These are phyloP conservation scores for Trichonephila clavipes DNA, from an alignment of 1,140 invertebrate genomes.

Conservation along the genomic window DNA sequence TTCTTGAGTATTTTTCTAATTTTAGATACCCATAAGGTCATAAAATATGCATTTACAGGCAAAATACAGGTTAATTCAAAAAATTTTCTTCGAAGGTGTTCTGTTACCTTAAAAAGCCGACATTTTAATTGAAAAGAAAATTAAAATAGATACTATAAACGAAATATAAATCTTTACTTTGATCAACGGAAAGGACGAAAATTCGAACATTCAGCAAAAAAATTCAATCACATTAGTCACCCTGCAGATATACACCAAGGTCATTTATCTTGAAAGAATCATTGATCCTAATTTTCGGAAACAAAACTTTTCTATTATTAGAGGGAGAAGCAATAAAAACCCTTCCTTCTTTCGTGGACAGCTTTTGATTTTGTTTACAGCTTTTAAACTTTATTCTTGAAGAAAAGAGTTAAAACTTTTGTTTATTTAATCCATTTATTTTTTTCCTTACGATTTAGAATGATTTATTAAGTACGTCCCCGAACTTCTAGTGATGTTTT, in stretches of 20 bases:
- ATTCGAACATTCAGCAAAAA: not conserved
- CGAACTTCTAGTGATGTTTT: no score
- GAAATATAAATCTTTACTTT: not conserved
- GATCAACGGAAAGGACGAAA: not conserved
- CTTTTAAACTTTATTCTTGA: not conserved
- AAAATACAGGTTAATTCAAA: no score
- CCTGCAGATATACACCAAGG: not conserved
- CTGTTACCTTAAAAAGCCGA: not conserved
- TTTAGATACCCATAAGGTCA: no score
- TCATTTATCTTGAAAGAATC: conserved; percentile 8
- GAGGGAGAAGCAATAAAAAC: not conserved
- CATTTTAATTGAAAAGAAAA: not conserved
- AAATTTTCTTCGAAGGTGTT: no score
- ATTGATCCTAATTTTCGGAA: conserved; percentile 35
- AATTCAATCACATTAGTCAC: not conserved
- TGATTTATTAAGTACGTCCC: not conserved
- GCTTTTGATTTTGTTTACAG: conserved; percentile 24
- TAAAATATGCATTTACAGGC: no score
- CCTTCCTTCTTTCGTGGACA: not conserved
- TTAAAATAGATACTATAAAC: not conserved
- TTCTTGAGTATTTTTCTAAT: no score
- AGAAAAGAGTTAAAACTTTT: not conserved
- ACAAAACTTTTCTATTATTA: conserved; percentile 50
- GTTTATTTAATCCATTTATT: not conserved
- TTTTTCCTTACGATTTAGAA: not conserved